Evolutionary conservation across 64 coral and sea anemone species (phyloP).

Genomic region (Platygyra sinensis): DNA sequence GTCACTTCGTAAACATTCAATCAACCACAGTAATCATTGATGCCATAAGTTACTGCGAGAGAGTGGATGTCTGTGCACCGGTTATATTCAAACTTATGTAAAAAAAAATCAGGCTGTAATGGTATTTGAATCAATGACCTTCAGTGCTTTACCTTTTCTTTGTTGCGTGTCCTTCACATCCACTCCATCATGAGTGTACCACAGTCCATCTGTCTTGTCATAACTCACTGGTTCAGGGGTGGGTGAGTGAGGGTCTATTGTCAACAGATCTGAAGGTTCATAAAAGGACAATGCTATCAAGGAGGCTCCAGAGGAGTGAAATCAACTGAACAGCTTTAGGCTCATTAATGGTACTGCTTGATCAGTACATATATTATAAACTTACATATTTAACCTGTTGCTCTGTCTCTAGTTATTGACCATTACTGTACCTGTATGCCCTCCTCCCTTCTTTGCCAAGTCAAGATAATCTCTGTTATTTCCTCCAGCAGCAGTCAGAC

Average conservation of each 20-base stretch:
- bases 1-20: no score
- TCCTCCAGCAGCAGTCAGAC: neutral
- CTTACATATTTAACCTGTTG: no score
- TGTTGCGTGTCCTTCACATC: constrained; percentile 45
- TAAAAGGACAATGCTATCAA: neutral
- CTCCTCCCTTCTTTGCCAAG: constrained; percentile 50
- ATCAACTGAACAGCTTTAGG: no score
- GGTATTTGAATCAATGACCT: no score
- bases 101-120: no score
- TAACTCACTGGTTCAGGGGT: neutral
- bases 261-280: constrained; percentile 40
- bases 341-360: no score
- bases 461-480: constrained; percentile 39
- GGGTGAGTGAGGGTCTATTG: constrained; percentile 46
- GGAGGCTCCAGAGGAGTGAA: no score
- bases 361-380: neutral
- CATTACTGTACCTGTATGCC: constrained; percentile 40
- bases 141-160: constrained; percentile 33
- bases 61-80: no score
- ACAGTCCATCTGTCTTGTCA: constrained; percentile 52
- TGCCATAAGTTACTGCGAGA: no score
- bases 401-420: no score
- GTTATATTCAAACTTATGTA: no score
- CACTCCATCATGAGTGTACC: constrained; percentile 67
- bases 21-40: no score